Percentiles rank a stretch among this genome's conserved stretches.
phyloP scores from a whole-genome alignment of 2,113 vertebrate species.

The Antigone vipio region DNA sequence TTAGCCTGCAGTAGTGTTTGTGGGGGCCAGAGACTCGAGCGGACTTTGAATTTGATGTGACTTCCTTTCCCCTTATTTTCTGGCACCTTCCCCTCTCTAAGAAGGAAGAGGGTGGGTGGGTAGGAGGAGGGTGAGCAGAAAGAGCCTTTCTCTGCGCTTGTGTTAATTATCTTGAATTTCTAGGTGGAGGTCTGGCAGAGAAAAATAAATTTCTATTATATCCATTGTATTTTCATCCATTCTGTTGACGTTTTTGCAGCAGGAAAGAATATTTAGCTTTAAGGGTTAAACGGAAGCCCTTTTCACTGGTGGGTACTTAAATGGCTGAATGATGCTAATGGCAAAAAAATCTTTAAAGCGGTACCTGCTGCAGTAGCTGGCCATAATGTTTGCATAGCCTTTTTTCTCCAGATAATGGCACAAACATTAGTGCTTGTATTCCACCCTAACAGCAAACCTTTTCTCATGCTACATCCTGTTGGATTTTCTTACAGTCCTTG shows the following conservation, averaged over 20 bases:
- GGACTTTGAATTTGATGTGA: neutral
- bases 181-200: neutral
- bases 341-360: neutral
- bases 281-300: neutral
- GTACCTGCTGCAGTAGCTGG: neutral
- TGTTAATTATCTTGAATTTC: neutral
- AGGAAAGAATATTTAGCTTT: neutral
- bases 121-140: neutral
- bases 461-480: neutral
- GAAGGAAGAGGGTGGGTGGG: neutral
- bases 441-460: neutral
- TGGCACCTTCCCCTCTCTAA: neutral
- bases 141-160: neutral
- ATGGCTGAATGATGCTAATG: neutral
- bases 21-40: neutral
- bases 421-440: neutral
- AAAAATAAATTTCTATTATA: neutral
- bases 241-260: neutral
- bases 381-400: neutral
- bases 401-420: neutral
- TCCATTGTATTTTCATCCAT: neutral
- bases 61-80: neutral
- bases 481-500: neutral
- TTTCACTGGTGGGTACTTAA: neutral
- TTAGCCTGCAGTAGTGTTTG: neutral